Evolutionary conservation across 2,113 vertebrate genomes (phyloP).

Genomic region (Hydropotes inermis): DNA sequence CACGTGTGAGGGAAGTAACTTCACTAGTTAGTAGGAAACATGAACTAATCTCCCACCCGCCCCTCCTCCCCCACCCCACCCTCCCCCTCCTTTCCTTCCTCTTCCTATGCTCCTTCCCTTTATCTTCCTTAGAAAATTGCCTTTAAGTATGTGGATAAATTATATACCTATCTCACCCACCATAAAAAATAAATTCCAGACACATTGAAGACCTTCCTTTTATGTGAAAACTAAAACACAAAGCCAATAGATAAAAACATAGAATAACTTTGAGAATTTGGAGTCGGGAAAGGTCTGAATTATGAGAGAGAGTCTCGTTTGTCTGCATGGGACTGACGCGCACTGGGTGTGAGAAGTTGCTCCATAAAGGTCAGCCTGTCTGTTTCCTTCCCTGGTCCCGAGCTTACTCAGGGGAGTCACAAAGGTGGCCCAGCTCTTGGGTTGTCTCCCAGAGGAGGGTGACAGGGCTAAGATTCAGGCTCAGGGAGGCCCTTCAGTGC

Average conservation of each 20-base stretch:
- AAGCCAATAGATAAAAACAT: background rate
- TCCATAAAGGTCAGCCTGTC: background rate
- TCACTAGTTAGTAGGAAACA: background rate
- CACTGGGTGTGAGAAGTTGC: background rate
- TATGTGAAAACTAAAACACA: background rate
- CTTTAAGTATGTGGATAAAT: background rate
- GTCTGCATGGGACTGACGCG: background rate
- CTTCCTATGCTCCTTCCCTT: background rate
- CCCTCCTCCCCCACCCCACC: rapidly evolving
- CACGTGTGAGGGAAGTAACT: background rate
- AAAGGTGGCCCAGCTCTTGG: background rate
- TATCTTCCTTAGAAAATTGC: background rate
- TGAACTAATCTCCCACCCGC: no score
- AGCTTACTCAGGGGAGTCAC: background rate
- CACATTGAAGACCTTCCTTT: background rate
- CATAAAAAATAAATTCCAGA: background rate
- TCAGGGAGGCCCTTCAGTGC: background rate
- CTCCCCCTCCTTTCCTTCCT: background rate
- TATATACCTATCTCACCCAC: background rate
- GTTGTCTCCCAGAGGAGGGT: background rate
- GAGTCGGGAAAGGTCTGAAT: background rate
- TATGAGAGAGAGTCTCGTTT: background rate
- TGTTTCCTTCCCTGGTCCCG: background rate
- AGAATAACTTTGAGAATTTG: background rate
- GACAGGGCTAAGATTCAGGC: background rate